Evolutionary conservation across 2,888 invertebrate genomes (phyloP).

Genomic region (Mesorhabditis sp.): DNA sequence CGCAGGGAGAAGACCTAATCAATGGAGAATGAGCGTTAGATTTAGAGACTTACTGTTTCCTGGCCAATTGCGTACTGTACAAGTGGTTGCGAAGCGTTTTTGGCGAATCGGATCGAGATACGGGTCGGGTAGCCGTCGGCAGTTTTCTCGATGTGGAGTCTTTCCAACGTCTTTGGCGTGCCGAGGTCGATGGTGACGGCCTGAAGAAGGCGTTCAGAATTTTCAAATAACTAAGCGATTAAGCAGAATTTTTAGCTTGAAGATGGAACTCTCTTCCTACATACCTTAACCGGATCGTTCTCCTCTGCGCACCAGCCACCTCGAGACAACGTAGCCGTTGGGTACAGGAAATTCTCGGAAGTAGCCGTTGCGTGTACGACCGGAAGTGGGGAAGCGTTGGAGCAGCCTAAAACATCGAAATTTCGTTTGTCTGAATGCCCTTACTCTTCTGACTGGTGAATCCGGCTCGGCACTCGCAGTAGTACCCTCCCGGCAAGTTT

Average conservation of each 20-base stretch:
- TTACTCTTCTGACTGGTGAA: conserved; percentile 52
- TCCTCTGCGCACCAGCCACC: conserved; percentile 23
- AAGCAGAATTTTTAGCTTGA: background rate
- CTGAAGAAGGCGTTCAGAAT: background rate
- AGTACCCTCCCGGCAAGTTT: conserved; percentile 55
- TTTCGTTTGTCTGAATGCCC: conserved; percentile 3
- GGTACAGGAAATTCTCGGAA: conserved; percentile 4
- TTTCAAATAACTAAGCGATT: no score
- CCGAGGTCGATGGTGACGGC: conserved; percentile 31
- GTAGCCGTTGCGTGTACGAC: background rate
- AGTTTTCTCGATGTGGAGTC: conserved; percentile 41
- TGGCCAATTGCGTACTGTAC: conserved; percentile 12
- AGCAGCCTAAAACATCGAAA: conserved; percentile 17
- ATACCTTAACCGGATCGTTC: conserved; percentile 11
- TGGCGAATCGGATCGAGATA: conserved; percentile 33
- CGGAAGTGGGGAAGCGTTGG: conserved; percentile 16
- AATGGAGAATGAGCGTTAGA: background rate
- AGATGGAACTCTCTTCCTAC: background rate
- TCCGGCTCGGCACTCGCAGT: conserved; percentile 52
- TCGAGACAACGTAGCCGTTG: background rate
- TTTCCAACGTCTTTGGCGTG: conserved; percentile 38
- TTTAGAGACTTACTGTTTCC: conserved; percentile 9
- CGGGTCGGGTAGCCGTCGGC: conserved; percentile 27
- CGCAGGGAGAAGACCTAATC: conserved; percentile 7
- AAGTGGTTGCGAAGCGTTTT: conserved; percentile 11